Conservation (phyloP, 2,888 invertebrate genomes). For the Aleiodes testaceus region DNA sequence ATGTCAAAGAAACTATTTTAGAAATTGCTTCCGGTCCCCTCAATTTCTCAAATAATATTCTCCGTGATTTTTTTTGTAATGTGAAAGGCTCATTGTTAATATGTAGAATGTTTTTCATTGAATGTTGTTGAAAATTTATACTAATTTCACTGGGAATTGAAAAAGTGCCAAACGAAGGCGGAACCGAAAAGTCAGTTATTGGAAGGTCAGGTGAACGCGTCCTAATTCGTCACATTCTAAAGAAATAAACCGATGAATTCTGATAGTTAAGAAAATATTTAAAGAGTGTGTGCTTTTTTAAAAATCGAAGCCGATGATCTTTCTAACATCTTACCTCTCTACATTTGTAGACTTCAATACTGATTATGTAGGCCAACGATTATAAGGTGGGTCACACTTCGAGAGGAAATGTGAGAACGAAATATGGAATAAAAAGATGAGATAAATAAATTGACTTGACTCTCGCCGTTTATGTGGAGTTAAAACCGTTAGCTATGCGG, state of each 20-base stretch:
- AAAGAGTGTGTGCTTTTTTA: too few species aligned
- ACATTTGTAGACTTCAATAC: not conserved
- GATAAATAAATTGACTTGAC: conserved; percentile 44
- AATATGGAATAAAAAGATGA: conserved; percentile 43
- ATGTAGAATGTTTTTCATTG: not conserved
- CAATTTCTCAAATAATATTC: not conserved
- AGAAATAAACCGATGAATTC: too few species aligned
- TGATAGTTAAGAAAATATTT: too few species aligned
- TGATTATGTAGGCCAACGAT: conserved; percentile 11
- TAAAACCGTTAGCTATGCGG: conserved; percentile 51
- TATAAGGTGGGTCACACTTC: conserved; percentile 4
- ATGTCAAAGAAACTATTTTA: too few species aligned
- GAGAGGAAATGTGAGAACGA: conserved; percentile 39
- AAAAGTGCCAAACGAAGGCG: conserved; percentile 47
- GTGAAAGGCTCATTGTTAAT: not conserved
- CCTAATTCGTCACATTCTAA: not conserved
- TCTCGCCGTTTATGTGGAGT: conserved; percentile 35
- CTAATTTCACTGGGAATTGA: conserved; percentile 22
- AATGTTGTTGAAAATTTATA: too few species aligned
- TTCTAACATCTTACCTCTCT: not conserved
- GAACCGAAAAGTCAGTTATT: conserved; percentile 38
- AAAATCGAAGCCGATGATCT: too few species aligned
- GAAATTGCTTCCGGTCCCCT: too few species aligned
- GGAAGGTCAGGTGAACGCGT: conserved; percentile 10
- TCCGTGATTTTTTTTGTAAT: conserved; percentile 26